phyloP scores from a whole-genome alignment of 2,113 vertebrate genomes.

The Entelurus aequoreus region DNA sequence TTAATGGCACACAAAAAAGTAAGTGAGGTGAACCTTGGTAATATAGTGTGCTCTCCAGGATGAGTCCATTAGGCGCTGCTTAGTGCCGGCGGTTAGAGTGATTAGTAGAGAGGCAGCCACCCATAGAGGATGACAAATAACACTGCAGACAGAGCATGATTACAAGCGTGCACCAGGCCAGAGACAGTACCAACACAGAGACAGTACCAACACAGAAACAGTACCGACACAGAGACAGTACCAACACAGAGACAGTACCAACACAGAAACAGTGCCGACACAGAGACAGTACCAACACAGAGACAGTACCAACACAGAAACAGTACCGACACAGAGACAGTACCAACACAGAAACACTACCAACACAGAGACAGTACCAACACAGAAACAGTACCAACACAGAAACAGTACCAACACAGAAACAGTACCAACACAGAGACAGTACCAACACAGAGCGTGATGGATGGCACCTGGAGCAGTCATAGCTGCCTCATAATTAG shows the following conservation, averaged over 20 bases:
- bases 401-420: no score
- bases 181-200: slow-evolving; percentile 51
- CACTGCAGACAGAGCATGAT: slow-evolving; percentile 50
- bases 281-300: slow-evolving; percentile 40
- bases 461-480: slow-evolving; percentile 50
- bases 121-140: slow-evolving; percentile 57
- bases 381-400: no score
- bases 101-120: slow-evolving; percentile 47
- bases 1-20: background rate
- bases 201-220: slow-evolving; percentile 36
- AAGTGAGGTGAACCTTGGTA: slow-evolving; percentile 2
- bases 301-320: background rate
- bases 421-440: slow-evolving; percentile 43
- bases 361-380: no score
- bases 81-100: slow-evolving; percentile 42
- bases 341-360: no score
- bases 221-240: slow-evolving; percentile 41
- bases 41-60: slow-evolving; percentile 3
- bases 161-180: slow-evolving; percentile 44
- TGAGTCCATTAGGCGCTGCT: slow-evolving; percentile 31
- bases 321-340: no score
- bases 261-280: slow-evolving; percentile 39
- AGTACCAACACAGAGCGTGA: slow-evolving; percentile 51
- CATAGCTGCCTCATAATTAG: slow-evolving; percentile 56
- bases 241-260: slow-evolving; percentile 45